Evolutionary conservation across 2,888 invertebrate species (phyloP).

Genomic region (Rhamphomyia laevipes): DNA sequence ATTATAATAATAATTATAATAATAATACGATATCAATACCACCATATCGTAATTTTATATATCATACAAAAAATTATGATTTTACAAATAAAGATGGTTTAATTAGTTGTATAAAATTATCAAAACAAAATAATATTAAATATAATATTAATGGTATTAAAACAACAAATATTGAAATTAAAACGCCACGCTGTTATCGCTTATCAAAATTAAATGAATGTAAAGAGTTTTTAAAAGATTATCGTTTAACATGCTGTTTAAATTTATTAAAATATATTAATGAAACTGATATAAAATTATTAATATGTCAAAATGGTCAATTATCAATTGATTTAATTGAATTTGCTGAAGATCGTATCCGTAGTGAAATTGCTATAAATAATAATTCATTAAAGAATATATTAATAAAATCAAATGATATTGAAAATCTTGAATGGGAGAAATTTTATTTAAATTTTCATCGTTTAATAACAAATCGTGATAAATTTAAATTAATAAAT

Average conservation of each 20-base stretch:
- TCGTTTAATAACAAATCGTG: background rate
- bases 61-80: slow-evolving; percentile 29
- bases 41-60: slow-evolving; percentile 30
- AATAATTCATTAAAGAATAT: background rate
- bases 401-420: background rate
- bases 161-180: slow-evolving; percentile 48
- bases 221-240: slow-evolving; percentile 43
- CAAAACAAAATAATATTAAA: slow-evolving; percentile 28
- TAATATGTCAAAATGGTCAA: background rate
- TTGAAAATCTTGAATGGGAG: background rate
- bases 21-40: too few relatives aligned
- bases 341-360: slow-evolving; percentile 59
- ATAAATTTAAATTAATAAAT: background rate
- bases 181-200: slow-evolving; percentile 53
- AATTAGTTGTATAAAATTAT: slow-evolving; percentile 29
- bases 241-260: slow-evolving; percentile 64
- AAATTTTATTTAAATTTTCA: background rate
- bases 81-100: slow-evolving; percentile 41
- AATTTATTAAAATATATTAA: slow-evolving; percentile 42
- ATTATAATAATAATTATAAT: too few relatives aligned
- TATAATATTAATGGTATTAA: slow-evolving; percentile 39
- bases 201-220: slow-evolving; percentile 23
- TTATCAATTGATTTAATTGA: slow-evolving; percentile 38
- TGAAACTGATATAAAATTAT: too few relatives aligned
- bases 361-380: slow-evolving; percentile 20